Evolutionary conservation across 1,140 invertebrate species (phyloP).

Genomic region (Myzus persicae): DNA sequence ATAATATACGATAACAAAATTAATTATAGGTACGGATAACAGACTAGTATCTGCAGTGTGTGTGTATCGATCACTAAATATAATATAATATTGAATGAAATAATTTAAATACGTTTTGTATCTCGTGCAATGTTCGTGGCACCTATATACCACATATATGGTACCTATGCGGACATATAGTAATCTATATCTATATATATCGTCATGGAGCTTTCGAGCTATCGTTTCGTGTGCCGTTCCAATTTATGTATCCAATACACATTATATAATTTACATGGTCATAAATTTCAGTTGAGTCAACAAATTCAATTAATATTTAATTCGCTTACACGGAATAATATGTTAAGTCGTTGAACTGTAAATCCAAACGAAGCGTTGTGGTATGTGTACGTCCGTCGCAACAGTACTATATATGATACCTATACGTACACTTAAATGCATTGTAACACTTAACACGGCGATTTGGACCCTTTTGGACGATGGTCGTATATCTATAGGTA

Average conservation of each 20-base stretch:
- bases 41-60: not conserved
- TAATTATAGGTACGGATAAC: not conserved
- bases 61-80: not conserved
- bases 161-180: not conserved
- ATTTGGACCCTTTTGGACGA: not conserved
- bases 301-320: slow-evolving; percentile 20
- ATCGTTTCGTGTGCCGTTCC: not conserved
- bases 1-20: too few relatives aligned
- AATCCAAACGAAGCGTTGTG: not conserved
- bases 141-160: not conserved
- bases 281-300: slow-evolving; percentile 18
- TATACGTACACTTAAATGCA: not conserved
- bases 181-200: not conserved
- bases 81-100: not conserved
- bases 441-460: not conserved
- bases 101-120: not conserved
- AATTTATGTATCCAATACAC: not conserved
- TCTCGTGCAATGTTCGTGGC: not conserved
- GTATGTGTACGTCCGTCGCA: not conserved
- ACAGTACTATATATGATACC: not conserved
- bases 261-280: not conserved
- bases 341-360: not conserved
- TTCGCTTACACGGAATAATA: not conserved
- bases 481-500: too few relatives aligned
- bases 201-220: not conserved